phyloP scores from a whole-genome alignment of 2,888 invertebrate species.

The Brachynemurus nebulosus region DNA sequence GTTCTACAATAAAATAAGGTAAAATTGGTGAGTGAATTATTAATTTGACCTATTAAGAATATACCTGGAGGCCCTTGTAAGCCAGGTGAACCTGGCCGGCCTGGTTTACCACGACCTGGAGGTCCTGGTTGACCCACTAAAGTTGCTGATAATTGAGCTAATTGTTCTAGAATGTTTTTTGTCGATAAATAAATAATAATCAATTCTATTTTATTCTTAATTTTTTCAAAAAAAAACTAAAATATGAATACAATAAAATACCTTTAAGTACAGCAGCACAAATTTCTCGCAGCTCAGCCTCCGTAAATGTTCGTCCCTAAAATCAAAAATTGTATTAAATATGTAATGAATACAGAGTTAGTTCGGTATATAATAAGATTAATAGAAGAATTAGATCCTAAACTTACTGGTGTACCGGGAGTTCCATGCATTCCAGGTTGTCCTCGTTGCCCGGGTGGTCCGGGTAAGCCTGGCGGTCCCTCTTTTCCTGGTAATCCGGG shows the following conservation, averaged over 20 bases:
- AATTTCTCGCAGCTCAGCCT: slow-evolving; percentile 64
- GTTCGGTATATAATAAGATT: slow-evolving; percentile 9
- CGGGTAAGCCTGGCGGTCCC: slow-evolving; percentile 41
- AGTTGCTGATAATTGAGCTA: slow-evolving; percentile 52
- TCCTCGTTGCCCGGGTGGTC: slow-evolving; percentile 42
- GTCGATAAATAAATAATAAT: slow-evolving; percentile 10
- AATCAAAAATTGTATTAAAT: too few relatives aligned
- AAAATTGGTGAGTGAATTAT: slow-evolving; percentile 8
- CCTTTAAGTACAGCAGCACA: slow-evolving; percentile 68
- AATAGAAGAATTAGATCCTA: not conserved
- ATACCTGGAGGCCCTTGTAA: slow-evolving; percentile 52
- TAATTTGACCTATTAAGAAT: slow-evolving; percentile 15
- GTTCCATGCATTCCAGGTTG: slow-evolving; percentile 45
- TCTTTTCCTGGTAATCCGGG: slow-evolving; percentile 44
- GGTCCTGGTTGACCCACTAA: slow-evolving; percentile 51
- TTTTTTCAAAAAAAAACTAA: not conserved
- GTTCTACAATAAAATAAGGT: slow-evolving; percentile 8
- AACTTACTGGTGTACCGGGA: slow-evolving; percentile 40
- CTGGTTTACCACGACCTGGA: slow-evolving; percentile 49
- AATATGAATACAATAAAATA: slow-evolving; percentile 25
- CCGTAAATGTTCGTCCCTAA: slow-evolving; percentile 50
- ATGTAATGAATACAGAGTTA: slow-evolving; percentile 11
- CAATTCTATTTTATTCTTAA: too few relatives aligned
- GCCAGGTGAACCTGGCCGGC: slow-evolving; percentile 57
- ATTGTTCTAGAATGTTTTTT: slow-evolving; percentile 42